Evolutionary conservation across 2,888 invertebrate species (phyloP).

Genomic region (Gari tellinella): DNA sequence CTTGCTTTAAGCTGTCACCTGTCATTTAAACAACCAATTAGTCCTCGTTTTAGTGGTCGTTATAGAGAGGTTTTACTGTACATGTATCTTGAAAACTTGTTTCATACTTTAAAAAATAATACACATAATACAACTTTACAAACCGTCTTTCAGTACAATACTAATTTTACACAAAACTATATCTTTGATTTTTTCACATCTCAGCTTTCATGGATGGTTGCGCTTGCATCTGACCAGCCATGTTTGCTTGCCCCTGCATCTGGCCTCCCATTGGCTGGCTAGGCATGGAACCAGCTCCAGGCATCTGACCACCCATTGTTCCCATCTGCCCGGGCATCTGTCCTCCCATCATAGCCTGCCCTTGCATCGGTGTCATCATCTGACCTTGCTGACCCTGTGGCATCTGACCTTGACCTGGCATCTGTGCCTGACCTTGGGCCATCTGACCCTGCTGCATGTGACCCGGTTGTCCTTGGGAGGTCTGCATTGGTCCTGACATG

Average conservation of each 20-base stretch:
- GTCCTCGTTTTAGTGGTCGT: too few relatives aligned
- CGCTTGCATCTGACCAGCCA: too few relatives aligned
- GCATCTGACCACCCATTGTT: slow-evolving; percentile 52
- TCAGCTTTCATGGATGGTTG: too few relatives aligned
- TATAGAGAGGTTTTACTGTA: too few relatives aligned
- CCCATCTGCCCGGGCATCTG: slow-evolving; percentile 60
- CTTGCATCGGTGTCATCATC: slow-evolving; percentile 49
- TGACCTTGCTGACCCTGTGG: slow-evolving; percentile 26
- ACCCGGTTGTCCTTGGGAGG: slow-evolving; percentile 43
- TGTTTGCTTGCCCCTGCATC: slow-evolving; percentile 5
- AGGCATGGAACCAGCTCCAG: slow-evolving; percentile 48
- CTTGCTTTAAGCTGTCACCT: too few relatives aligned
- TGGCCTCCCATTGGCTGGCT: slow-evolving; percentile 14
- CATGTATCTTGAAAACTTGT: too few relatives aligned
- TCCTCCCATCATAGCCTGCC: slow-evolving; percentile 49
- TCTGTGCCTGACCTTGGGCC: slow-evolving; percentile 52
- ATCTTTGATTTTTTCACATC: too few relatives aligned
- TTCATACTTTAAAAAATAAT: too few relatives aligned
- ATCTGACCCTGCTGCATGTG: slow-evolving; percentile 31
- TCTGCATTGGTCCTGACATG: slow-evolving; percentile 32
- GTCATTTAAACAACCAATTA: too few relatives aligned
- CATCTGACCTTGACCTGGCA: slow-evolving; percentile 51
- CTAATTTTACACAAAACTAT: too few relatives aligned
- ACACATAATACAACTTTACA: too few relatives aligned
- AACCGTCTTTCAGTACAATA: too few relatives aligned